Base-by-base conservation (phyloP, 2,888 invertebrate species). In the Branchipolynoe longqiensis region DNA sequence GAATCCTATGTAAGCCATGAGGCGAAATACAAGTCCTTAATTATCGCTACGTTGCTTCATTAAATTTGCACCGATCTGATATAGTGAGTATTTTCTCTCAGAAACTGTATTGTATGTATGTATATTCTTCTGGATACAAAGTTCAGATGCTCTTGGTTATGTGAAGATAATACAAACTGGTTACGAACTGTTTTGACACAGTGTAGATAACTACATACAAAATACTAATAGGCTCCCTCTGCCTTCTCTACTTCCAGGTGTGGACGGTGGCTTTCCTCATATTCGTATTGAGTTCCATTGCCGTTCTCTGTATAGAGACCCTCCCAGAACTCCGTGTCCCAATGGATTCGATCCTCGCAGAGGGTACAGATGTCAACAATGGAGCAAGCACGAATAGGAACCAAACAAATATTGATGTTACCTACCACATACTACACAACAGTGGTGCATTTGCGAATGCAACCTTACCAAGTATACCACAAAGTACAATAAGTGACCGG, bases 251-350 rank as follows among this genome's bases (percentile, higher is more conserved):
- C 18, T 85, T 86, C 3, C 85, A 88, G 88, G 74, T 88, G 25
- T 88, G 88, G 88, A 87, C 88, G 28, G 59, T 86, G 25, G 36
- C 84, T n/a, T 88, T 88, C 84, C 85, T 88, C 25, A 31, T 86
- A 18, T 64, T 88, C 56, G 88, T 88, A 25, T 85, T 88, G 58
- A 78, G 84, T n/a, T 88, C 88, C 62, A 88, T 88, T 74, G 88
- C 87, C 0, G 74, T 85, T 41, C 84, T 88, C 41, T 88, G 88
- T 82, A 88, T 88, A n/a, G 88, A 88, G 64, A 87, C 88, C 28
- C 82, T 84, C 28, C 88, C 88, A 18, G 48, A 22, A 1, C 58
- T 87, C 12, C 85, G 88, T 18, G 84, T 86, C 31, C 78, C 74
- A 0, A 74, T 74, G 22, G 25, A 33, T 22, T 12, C n/a, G n/a